Evolutionary conservation across 2,113 vertebrate genomes (phyloP), one percentile per base, ranked within the genome.

Genomic region (Tragelaphus strepsiceros): DNA sequence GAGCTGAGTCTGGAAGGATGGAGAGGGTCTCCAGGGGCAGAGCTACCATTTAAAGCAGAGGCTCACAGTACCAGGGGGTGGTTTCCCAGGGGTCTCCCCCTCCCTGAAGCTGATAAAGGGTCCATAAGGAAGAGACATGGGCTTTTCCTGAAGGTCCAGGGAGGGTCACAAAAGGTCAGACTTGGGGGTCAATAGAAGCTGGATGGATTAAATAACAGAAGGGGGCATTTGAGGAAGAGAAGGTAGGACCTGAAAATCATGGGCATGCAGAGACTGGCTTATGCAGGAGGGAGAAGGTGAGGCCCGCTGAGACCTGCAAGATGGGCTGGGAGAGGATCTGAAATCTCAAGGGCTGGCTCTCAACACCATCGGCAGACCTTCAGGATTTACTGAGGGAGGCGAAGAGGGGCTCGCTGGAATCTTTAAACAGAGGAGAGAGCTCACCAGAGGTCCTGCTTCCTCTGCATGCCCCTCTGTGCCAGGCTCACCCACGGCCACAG

Each of bases 261-360:
- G 1, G 67, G 4, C 0, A 0, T 2, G 5, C 0, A 2, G 17
- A n/a, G 64, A 19, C 5, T 0, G 1, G 12, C 28, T 6, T 3
- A 1, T 1, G 21, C 7, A 0, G 1, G 30, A 8, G 26, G 12
- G 30, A 61, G 43, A 51, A 17, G 32, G 19, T 5, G 2, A 30
- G 39, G 49, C 58, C 54, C 0, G 1, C 24, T 1, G 90, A 49
- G 12, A 6, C 51, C 1, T 0, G 0, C 1, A 1, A 32, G 17
- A 10, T 0, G 9, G 6, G 6, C 6, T 19, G 26, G 30, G 32
- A 16, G 21, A 53, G 8, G 13, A 1, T 17, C 12, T 17, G 53
- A 3, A 8, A 26, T 11, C 39, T 35, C 2, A 5, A 56, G 59
- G 82, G 7, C 5, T 8, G 88, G 11, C 1, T 4, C 39, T 64